Evolutionary conservation across 1,140 invertebrate species (phyloP).

Genomic region (Melanaphis sacchari): DNA sequence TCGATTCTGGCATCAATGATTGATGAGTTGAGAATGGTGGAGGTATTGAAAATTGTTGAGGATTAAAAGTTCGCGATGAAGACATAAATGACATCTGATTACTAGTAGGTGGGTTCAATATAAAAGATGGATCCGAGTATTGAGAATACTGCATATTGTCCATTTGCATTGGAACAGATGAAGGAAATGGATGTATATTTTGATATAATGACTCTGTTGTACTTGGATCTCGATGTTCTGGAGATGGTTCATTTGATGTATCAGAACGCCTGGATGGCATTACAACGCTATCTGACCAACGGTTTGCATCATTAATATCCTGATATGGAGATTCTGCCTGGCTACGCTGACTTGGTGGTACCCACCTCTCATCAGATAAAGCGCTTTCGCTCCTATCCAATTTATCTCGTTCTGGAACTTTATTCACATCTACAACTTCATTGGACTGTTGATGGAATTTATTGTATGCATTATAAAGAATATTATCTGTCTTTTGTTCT

Average conservation of each 20-base stretch:
- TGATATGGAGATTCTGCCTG: constrained; percentile 69
- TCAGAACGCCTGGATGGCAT: constrained; percentile 66
- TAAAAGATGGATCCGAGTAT: constrained; percentile 52
- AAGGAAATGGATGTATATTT: constrained; percentile 35
- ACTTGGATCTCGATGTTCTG: constrained; percentile 50
- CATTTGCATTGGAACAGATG: constrained; percentile 47
- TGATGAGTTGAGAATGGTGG: constrained; percentile 40
- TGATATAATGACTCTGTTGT: constrained; percentile 60
- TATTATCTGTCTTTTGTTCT: constrained; percentile 55
- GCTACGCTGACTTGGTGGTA: constrained; percentile 68
- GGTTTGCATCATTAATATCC: constrained; percentile 67
- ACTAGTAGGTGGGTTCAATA: constrained; percentile 63
- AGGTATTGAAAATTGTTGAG: constrained; percentile 51
- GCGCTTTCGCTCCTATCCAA: constrained; percentile 65
- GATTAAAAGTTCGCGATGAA: constrained; percentile 59
- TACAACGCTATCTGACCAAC: constrained; percentile 77
- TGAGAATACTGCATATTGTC: constrained; percentile 39
- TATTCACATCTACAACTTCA: constrained; percentile 57
- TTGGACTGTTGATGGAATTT: constrained; percentile 50
- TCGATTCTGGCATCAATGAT: constrained; percentile 63
- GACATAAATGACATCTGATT: constrained; percentile 67
- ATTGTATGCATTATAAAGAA: constrained; percentile 50
- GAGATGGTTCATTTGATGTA: constrained; percentile 59
- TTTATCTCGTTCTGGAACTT: constrained; percentile 63
- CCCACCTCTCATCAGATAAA: constrained; percentile 72